phyloP scores from a whole-genome alignment of 2,888 invertebrate species.

The Ophonus ardosiacus region DNA sequence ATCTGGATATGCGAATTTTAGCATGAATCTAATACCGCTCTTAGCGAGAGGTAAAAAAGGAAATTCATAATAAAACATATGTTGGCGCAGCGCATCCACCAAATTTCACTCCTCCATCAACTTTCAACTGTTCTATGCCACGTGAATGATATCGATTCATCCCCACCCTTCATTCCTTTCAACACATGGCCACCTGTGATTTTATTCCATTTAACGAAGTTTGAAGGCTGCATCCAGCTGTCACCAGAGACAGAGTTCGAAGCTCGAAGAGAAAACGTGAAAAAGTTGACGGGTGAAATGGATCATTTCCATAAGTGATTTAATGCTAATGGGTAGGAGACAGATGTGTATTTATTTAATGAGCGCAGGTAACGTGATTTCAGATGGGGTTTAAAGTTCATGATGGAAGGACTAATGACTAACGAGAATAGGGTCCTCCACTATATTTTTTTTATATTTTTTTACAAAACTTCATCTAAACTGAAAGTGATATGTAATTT shows the following conservation, averaged over 20 bases:
- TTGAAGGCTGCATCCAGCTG: conserved; percentile 22
- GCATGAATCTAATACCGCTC: too few species aligned
- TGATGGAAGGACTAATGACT: not conserved
- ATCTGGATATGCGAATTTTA: too few species aligned
- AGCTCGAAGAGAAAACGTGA: not conserved
- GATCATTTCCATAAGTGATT: not conserved
- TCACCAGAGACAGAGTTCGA: not conserved
- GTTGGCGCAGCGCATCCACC: not conserved
- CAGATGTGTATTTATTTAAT: not conserved
- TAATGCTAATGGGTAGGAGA: not conserved
- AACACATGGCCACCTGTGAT: conserved; percentile 33
- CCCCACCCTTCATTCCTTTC: not conserved
- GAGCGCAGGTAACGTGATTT: not conserved
- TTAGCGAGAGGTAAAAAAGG: too few species aligned
- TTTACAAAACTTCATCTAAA: too few species aligned
- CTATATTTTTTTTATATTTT: too few species aligned
- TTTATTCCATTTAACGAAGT: conserved; percentile 36
- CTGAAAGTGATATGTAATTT: too few species aligned
- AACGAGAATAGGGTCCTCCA: too few species aligned
- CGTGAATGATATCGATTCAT: not conserved
- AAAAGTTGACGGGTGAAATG: not conserved
- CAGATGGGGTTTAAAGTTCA: not conserved
- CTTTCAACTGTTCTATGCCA: not conserved
- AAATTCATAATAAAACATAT: not conserved
- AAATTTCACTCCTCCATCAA: not conserved